Conservation (phyloP, 2,888 invertebrate species). For the Abscondita cerata region DNA sequence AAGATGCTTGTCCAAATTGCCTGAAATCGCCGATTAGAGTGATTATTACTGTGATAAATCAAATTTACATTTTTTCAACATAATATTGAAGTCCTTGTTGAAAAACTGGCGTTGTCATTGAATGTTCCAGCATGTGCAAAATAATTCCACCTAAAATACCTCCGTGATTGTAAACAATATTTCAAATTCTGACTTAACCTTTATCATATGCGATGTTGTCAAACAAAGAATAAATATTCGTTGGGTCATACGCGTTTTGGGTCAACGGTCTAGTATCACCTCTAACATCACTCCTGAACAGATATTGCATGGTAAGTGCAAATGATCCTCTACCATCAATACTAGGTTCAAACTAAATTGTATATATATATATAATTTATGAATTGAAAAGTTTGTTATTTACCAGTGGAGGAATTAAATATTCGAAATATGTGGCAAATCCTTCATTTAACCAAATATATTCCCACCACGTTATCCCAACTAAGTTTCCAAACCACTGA, state of each 20-base stretch:
- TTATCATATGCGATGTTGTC: not conserved
- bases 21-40: too few species aligned
- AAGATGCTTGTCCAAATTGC: too few species aligned
- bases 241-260: not conserved
- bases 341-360: too few species aligned
- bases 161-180: too few species aligned
- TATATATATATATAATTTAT: too few species aligned
- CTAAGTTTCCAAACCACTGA: constrained; percentile 62
- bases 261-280: not conserved
- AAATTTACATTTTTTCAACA: not conserved
- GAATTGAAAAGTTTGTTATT: too few species aligned
- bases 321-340: too few species aligned
- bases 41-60: too few species aligned
- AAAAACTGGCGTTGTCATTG: not conserved
- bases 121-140: not conserved
- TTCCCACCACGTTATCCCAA: constrained; percentile 56
- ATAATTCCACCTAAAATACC: not conserved
- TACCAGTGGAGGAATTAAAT: too few species aligned
- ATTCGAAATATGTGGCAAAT: constrained; percentile 61
- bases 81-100: not conserved
- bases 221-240: constrained; percentile 16
- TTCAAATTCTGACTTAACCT: too few species aligned
- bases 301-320: too few species aligned
- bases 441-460: constrained; percentile 60
- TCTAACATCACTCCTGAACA: too few species aligned